Percentiles rank a stretch among this genome's conserved stretches.
These are phyloP conservation scores for Nyctibius bracteatus DNA, from an alignment of 2,113 vertebrate species.

Conservation along the genomic window DNA sequence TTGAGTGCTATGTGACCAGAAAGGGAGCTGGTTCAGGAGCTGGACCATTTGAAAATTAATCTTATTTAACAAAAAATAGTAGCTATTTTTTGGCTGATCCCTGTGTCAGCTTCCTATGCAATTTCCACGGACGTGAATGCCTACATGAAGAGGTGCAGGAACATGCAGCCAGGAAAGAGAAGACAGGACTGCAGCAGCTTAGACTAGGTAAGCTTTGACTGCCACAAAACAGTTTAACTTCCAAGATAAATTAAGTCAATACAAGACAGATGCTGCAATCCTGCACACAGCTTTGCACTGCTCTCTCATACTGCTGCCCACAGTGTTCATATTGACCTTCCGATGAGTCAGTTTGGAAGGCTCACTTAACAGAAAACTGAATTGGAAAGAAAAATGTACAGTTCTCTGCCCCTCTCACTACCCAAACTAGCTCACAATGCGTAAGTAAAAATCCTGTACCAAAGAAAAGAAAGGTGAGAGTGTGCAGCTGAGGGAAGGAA, in stretches of 20 bases:
- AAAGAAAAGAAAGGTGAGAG: background rate
- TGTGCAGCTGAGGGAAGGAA: background rate
- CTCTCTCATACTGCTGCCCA: background rate
- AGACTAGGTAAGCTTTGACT: background rate
- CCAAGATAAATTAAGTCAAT: background rate
- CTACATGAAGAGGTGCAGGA: background rate
- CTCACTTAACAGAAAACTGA: background rate
- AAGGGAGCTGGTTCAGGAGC: background rate
- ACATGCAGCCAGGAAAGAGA: background rate
- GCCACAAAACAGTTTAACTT: background rate
- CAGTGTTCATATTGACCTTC: background rate
- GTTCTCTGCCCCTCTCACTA: background rate
- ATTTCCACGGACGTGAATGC: background rate
- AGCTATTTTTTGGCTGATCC: background rate
- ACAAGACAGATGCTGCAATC: background rate
- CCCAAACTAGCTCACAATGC: background rate
- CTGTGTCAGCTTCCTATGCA: background rate
- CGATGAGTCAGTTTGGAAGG: background rate
- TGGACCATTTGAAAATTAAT: background rate
- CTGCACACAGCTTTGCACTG: background rate
- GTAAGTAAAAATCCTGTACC: background rate
- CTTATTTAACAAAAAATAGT: background rate
- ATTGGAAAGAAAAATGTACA: background rate
- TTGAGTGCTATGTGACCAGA: background rate
- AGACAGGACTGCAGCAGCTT: background rate